Percentiles rank a stretch among this genome's conserved stretches.
These are phyloP conservation scores for Distichodus sexfasciatus DNA, from an alignment of 2,797 vertebrate species.

Conservation along the genomic window DNA sequence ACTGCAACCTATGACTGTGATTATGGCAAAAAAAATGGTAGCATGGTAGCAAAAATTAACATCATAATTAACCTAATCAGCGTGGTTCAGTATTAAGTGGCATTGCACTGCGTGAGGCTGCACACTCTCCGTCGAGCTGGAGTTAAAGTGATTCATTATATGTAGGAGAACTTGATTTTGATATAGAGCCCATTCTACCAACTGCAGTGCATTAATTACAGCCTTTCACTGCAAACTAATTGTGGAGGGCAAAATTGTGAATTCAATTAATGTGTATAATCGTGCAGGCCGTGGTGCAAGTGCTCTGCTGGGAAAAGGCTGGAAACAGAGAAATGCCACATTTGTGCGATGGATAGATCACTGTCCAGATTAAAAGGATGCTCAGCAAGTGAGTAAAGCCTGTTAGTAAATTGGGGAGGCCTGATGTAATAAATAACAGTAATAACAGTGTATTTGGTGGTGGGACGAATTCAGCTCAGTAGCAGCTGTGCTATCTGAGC, in stretches of 20 bases:
- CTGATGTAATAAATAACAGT: neutral
- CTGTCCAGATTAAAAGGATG: neutral
- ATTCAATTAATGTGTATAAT: neutral
- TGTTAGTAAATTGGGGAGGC: too few species aligned
- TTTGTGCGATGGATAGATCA: too few species aligned
- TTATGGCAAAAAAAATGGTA: neutral
- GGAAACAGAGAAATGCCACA: neutral
- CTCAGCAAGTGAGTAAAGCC: too few species aligned
- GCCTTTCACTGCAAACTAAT: neutral
- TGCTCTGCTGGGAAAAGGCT: neutral
- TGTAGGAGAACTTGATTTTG: neutral
- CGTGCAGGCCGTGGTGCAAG: neutral
- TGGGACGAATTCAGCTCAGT: too few species aligned
- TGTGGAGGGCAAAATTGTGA: neutral
- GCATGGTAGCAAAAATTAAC: neutral
- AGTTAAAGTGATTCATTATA: neutral
- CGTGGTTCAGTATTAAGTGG: neutral
- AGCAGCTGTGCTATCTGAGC: neutral
- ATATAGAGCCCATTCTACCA: neutral
- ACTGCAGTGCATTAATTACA: conserved; percentile 5
- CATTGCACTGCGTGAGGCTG: neutral
- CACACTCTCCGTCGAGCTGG: neutral
- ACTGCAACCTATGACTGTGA: neutral
- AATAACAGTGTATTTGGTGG: too few species aligned
- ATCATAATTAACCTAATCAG: neutral